Evolutionary conservation across 2,797 vertebrate genomes (phyloP), one percentile per base, ranked within the genome.

Genomic region (Cyprinella venusta): DNA sequence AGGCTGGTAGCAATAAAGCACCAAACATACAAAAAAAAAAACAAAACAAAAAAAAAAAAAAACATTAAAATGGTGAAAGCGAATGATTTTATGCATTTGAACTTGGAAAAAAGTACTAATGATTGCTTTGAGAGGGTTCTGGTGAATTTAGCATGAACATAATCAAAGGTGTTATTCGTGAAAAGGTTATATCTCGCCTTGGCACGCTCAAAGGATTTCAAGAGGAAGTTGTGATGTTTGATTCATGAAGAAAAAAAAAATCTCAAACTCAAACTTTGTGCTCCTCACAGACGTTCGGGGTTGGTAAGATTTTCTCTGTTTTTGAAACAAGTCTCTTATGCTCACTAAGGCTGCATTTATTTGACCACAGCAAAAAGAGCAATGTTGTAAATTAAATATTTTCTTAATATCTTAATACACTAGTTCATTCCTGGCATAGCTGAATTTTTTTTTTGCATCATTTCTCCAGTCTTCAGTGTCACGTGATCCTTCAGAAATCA

Each of bases 41-140:
- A 10, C n/a, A n/a, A n/a, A n/a, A 10, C 33, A 45, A 45, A 45
- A 13, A 1, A 5, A 16, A 54, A 68, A 18, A 10, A n/a, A n/a
- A n/a, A n/a, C n/a, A n/a, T n/a, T n/a, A 8, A 45, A 68, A 54
- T 54, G 8, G 48, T 54, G 6, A 74, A 56, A 56, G 30, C 1
- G 5, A 18, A 26, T 18, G 24, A 71, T 8, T 40, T 50, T 33
- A 69, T 36, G 3, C 24, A 38, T 50, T 48, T 21, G 18, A 78
- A 24, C 16, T 16, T 8, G 7, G 72, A 16, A 75, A 4, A 76
- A 42, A 74, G 2, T 21, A 30, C 1, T 36, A 74, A n/a, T 54
- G 19, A 19, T 74, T 71, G 69, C 48, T 74, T 74, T 52, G 5
- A 52, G 30, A 54, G 33, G 30, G 45, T 74, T 50, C 52, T 54